Evolutionary conservation across 2,113 vertebrate genomes (phyloP).

Genomic region (Accipiter virgatus): DNA sequence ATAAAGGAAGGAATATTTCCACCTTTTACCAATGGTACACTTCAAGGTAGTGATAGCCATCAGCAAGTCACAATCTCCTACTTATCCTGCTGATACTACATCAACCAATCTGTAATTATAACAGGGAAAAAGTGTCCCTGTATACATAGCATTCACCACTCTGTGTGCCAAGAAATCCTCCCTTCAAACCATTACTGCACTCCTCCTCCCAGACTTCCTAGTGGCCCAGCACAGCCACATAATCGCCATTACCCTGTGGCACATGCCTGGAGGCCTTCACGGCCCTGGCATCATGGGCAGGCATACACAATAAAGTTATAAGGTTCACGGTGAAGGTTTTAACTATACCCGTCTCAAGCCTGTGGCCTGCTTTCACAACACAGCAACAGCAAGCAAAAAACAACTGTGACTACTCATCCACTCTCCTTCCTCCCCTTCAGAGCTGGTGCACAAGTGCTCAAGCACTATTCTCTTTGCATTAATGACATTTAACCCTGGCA

Average conservation of each 20-base stretch:
- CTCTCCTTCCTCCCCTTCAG: neutral
- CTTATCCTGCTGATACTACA: neutral
- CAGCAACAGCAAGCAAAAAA: neutral
- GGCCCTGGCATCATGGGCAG: neutral
- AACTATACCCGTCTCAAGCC: neutral
- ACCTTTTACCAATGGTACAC: neutral
- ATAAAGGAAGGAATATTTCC: neutral
- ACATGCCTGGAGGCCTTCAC: neutral
- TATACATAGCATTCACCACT: neutral
- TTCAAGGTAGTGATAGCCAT: neutral
- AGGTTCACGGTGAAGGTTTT: neutral
- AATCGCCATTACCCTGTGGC: neutral
- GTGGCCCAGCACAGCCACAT: neutral
- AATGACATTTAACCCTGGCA: neutral
- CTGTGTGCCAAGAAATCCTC: neutral
- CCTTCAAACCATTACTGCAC: neutral
- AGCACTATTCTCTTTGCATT: neutral
- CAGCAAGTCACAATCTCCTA: neutral
- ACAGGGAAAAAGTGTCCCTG: neutral
- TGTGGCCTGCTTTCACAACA: neutral
- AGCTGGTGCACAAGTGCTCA: neutral
- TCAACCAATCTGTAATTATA: neutral
- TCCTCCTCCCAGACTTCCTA: neutral
- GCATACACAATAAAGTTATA: neutral
- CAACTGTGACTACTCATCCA: neutral